Evolutionary conservation across 2,797 vertebrate genomes (phyloP).

Genomic region (Mustela erminea): DNA sequence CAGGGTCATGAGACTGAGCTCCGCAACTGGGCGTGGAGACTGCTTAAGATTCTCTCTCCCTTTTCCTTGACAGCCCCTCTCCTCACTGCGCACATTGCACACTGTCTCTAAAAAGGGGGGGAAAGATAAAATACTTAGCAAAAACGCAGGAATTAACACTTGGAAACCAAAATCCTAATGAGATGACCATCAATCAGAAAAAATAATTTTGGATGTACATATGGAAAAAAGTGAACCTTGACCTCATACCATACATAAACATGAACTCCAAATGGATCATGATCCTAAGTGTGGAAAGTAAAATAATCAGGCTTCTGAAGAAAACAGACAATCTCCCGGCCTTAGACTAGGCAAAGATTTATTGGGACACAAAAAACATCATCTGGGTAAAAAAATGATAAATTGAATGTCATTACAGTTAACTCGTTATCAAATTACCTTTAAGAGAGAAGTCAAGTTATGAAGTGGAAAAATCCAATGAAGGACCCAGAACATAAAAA

Average conservation of each 20-base stretch:
- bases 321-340: neutral
- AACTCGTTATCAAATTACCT: neutral
- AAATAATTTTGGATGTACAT: neutral
- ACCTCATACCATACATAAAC: neutral
- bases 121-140: neutral
- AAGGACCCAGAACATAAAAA: neutral
- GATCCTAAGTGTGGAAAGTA: neutral
- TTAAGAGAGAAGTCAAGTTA: neutral
- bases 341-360: neutral
- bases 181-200: neutral
- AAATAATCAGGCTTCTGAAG: neutral
- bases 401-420: too few relatives aligned
- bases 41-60: neutral
- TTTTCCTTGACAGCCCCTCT: neutral
- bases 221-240: neutral
- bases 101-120: neutral
- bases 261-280: neutral
- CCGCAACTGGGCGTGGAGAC: neutral
- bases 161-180: neutral
- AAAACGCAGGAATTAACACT: neutral
- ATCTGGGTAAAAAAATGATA: neutral
- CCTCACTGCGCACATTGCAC: neutral
- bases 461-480: neutral
- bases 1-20: neutral
- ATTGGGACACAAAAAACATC: neutral